Evolutionary conservation across 2,113 vertebrate genomes (phyloP).

Genomic region (Nerophis lumbriciformis): DNA sequence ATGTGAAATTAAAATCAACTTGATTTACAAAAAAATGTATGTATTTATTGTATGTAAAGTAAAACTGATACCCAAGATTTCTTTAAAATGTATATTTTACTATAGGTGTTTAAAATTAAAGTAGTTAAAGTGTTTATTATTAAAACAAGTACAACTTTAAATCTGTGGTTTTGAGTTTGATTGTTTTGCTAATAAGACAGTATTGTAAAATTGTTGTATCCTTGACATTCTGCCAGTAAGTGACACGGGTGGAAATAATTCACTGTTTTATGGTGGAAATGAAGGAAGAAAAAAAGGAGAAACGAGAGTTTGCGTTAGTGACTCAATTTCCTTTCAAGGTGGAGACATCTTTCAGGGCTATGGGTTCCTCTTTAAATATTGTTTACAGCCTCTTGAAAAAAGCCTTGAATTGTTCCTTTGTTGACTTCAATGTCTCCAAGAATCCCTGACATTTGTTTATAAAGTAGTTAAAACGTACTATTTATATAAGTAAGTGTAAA

Average conservation of each 20-base stretch:
- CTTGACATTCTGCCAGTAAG: neutral
- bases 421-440: too few relatives aligned
- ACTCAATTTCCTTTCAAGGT: slow-evolving; percentile 33
- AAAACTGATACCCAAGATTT: neutral
- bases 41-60: neutral
- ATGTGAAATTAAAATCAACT: slow-evolving; percentile 11
- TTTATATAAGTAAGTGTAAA: neutral
- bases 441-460: too few relatives aligned
- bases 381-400: neutral
- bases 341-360: slow-evolving; percentile 3
- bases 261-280: slow-evolving; percentile 1
- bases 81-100: neutral
- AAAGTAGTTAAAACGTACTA: neutral
- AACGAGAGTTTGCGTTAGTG: slow-evolving; percentile 7
- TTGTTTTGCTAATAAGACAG: too few relatives aligned
- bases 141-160: too few relatives aligned
- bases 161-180: too few relatives aligned
- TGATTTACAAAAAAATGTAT: slow-evolving; percentile 1
- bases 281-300: slow-evolving; percentile 18
- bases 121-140: neutral
- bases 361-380: slow-evolving; percentile 14
- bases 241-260: too few relatives aligned
- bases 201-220: neutral
- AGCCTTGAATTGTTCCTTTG: too few relatives aligned
- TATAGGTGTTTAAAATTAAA: neutral